Conservation (phyloP, 2,797 vertebrate species). For the Borostomias antarcticus region DNA sequence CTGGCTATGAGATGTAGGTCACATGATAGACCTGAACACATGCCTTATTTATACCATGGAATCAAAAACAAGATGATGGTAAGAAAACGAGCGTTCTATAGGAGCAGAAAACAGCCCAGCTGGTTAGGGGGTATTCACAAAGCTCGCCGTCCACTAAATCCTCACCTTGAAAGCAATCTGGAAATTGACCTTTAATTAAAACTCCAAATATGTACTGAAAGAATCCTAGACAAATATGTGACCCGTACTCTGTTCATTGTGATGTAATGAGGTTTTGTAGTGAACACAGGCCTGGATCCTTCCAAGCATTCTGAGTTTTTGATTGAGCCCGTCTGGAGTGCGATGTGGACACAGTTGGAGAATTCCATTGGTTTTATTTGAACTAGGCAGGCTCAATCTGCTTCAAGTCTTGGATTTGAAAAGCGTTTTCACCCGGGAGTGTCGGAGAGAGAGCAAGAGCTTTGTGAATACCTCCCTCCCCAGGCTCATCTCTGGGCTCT, state of each 20-base stretch:
- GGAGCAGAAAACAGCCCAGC: slow-evolving; percentile 55
- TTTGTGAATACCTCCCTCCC: slow-evolving; percentile 48
- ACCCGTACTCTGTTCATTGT: not conserved
- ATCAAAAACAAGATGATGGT: slow-evolving; percentile 40
- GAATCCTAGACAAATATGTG: not conserved
- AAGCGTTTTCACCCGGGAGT: not conserved
- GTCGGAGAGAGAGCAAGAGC: slow-evolving; percentile 3
- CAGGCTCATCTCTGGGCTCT: slow-evolving; percentile 27
- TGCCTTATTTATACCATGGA: slow-evolving; percentile 45
- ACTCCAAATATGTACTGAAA: too few species aligned
- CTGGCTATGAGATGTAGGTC: slow-evolving; percentile 2
- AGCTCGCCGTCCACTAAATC: slow-evolving; percentile 16
- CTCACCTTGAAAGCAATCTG: slow-evolving; percentile 5
- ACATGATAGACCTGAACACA: slow-evolving; percentile 30
- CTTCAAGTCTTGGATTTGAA: too few species aligned
- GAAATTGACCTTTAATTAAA: not conserved
- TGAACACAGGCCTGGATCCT: not conserved
- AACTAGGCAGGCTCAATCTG: too few species aligned
- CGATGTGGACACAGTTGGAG: not conserved
- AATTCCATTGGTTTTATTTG: not conserved
- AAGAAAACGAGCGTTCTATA: slow-evolving; percentile 33
- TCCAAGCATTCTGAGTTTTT: not conserved
- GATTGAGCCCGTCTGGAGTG: not conserved
- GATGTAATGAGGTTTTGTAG: not conserved
- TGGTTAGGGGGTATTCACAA: slow-evolving; percentile 29